Base-by-base conservation (phyloP, 64 coral and sea anemone species). In the Stichodactyla helianthus region DNA sequence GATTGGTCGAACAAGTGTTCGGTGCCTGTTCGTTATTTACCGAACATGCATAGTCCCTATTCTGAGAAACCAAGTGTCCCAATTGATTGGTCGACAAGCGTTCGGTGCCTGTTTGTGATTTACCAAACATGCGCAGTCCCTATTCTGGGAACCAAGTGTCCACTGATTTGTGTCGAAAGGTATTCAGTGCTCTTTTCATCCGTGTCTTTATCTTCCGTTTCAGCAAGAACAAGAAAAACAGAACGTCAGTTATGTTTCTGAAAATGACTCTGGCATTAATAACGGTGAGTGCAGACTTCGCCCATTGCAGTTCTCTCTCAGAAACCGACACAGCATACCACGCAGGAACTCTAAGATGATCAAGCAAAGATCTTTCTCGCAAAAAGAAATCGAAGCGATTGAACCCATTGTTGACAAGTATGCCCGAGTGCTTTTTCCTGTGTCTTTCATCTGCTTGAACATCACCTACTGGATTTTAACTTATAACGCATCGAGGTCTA, bases 361-460 rank as follows among this genome's bases (percentile, higher is more conserved):
- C 67, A 92, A 96, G 59, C 92, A 96, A 59, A 67, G 94, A 51
- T 87, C 94, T 59, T 96, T 90, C 58, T 79, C 94, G 0, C 85
- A 90, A 19, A 93, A 96, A 50, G 94, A 96, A 84, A 90, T 96
- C 59, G 94, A 96, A 61, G 85, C 77, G 5, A 82, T 96, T 88
- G 91, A 93, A 52, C 88, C 94, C 6, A 56, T 59, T n/a, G 88
- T 93, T 5, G 94, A 96, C 31, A 89, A 80, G 5, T 89, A 89
- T 68, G 85, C 87, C 18, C 94, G 94, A 19, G 63, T 96, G 77
- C 57, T 92, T 23, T 96, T 96, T 26, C 94, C 94, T 35, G 79
- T 92, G 6, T 96, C 94, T 6, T 96, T 96, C 63, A 79, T 96
- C 54, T 23, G 92, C 17, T 93, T 96, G n/a, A 96, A 96, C 50